phyloP scores from a whole-genome alignment of 1,140 invertebrate genomes.

The Bombus pyrosoma region DNA sequence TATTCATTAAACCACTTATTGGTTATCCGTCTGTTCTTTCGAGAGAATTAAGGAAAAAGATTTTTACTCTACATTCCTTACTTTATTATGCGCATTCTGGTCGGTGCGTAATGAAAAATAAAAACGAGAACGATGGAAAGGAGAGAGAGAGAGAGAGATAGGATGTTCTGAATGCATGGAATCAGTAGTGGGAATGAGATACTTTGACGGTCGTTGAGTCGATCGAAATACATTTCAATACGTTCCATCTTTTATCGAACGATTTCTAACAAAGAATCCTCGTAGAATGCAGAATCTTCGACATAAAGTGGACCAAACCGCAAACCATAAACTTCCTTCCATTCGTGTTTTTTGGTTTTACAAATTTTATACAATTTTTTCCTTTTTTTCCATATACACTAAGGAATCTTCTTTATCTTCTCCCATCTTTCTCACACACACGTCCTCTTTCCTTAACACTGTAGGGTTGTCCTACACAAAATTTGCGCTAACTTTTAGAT shows the following conservation, averaged over 20 bases:
- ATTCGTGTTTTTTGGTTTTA: neutral
- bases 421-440: too few relatives aligned
- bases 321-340: neutral
- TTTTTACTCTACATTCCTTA: slow-evolving; percentile 21
- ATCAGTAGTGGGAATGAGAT: slow-evolving; percentile 11
- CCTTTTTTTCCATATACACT: neutral
- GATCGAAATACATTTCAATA: slow-evolving; percentile 12
- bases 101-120: slow-evolving; percentile 4
- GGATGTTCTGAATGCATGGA: neutral
- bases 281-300: neutral
- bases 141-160: neutral
- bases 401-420: too few relatives aligned
- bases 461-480: too few relatives aligned
- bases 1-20: slow-evolving; percentile 12
- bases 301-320: neutral
- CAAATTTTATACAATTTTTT: neutral
- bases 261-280: neutral
- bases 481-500: too few relatives aligned
- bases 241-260: neutral
- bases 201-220: neutral
- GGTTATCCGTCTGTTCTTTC: neutral
- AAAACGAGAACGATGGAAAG: neutral
- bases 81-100: slow-evolving; percentile 24
- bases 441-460: too few relatives aligned
- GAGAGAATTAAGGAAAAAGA: neutral